Evolutionary conservation across 2,797 vertebrate genomes (phyloP), one percentile per base, ranked within the genome.

Genomic region (Labeo calbasu): DNA sequence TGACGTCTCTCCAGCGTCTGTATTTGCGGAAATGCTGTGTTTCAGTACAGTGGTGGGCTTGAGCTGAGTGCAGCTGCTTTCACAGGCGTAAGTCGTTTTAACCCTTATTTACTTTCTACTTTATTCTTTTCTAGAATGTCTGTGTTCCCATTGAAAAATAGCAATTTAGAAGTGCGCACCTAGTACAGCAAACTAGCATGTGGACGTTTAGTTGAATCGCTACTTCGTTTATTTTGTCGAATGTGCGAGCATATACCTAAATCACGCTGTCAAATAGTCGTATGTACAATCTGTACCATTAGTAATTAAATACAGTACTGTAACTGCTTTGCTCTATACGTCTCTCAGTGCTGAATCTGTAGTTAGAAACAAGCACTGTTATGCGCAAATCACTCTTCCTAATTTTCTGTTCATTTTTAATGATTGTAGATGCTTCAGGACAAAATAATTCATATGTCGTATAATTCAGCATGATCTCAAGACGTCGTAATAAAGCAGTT

Each of bases 11-110:
- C 11, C 6, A 5, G 61, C 12, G 50, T 51, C 28, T 19, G 32
- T 83, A 73, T 83, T 83, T 83, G 71, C 81, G 81, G 81, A 83
- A 83, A 63, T 68, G 36, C 61, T n/a, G 53, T 21, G 25, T 17
- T 43, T 76, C 14, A 28, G 14, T 28, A 8, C 32, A 77, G 48
- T 5, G n/a, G 40, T 81, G 59, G 48, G 14, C 28, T 76, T 61
- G 46, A 48, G 21, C 9, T 17, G 32, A 73, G 23, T 59, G 23
- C 61, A 68, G 50, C 81, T 68, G 72, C 50, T 40, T 46, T 55
- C 61, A 14, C n/a, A 57, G 8, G 63, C 5, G 81, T 83, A 51
- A 83, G 81, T 83, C 17, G 6, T 55, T 76, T 72, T 6, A 69
- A 12, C 0, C 48, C 43, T 43, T 57, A 28, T 48, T 32, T 57